Evolutionary conservation across 2,888 invertebrate genomes (phyloP), one percentile per base, ranked within the genome.

Genomic region (Tenodera sinensis): DNA sequence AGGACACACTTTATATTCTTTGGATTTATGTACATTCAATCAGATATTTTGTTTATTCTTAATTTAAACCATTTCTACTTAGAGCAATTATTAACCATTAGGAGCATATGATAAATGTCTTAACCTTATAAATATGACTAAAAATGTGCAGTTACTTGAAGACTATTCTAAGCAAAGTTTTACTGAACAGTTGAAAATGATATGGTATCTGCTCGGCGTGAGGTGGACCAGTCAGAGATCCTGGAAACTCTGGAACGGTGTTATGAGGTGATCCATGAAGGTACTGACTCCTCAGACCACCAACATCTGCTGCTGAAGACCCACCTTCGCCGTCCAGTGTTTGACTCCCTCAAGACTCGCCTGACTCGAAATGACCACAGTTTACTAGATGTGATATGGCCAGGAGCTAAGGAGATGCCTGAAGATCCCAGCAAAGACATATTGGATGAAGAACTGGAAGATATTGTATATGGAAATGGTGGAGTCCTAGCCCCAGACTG

Each of bases 381-480:
- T 92, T 95, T 98, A 7, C 97, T 98, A 92, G 98, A 98, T 93
- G 95, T 98, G 34, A 97, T 98, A 92, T 97, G 97, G 96, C 98
- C 98, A 25, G 97, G 97, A 89, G 96, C 98, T 91, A 96, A 97
- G 92, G 91, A 94, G 94, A 90, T 94, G 95, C 90, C 91, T 94
- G 83, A 92, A 93, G 89, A 89, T 34, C 28, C 71, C 28, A 42
- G 28, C 27, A 87, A 34, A 28, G 96, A 96, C 93, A 88, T 89
- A 88, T 8, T 85, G 8, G 87, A 87, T 42, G 87, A 87, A 14
- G 89, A 89, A 15, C 47, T 89, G 7, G 88, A 89, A 25, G 90
- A 90, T 82, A 86, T 90, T 27, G 54, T 88, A 27, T 87, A 89
- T 28, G 88, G 89, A 28, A 94, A 94, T 83, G 95, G 96, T 28